Evolutionary conservation across 2,113 vertebrate species (phyloP), one percentile per base, ranked within the genome.

Genomic region (Ranitomeya variabilis): DNA sequence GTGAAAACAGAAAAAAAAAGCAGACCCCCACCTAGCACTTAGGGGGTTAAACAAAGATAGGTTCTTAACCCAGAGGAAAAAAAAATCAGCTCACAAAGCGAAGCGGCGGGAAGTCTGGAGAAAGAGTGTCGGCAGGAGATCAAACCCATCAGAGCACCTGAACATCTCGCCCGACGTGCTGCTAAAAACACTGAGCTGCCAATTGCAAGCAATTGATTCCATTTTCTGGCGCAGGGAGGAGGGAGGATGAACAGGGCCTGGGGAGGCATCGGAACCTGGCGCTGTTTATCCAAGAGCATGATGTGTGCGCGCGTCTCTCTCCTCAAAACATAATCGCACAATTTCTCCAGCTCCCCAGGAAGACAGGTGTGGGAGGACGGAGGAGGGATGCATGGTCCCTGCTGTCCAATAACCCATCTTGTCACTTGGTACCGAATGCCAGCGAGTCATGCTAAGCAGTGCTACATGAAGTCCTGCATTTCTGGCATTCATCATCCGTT

Each of bases 171-270:
- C 80, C 80, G 59, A 88, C 87, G 81, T 89, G 87, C 82, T 84
- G 87, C 81, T 89, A 89, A 84, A 89, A 89, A 89, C 82, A 89
- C 87, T 79, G 87, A 85, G 87, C 82, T 89, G 87, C 81, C 87
- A 89, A 89, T 89, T 89, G 87, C 87, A 77, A 85, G 87, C 82
- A 89, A 89, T 89, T 89, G 81, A 89, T 89, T 89, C 87, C 87
- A 89, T 89, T 89, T 89, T 84, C 81, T 89, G 62, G 82, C 73
- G 19, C 87, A 85, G 87, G 81, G 74, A 89, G 87, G 87, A 89
- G 87, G 87, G 87, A 89, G 82, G 81, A 84, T 59, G 82, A 85
- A 78, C 81, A 31, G 52, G 81, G 81, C 81, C 87, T 21, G 73
- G 81, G 74, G 87, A 89, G 60, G 87, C 60, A 66, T 60, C 79